Percentiles rank a stretch among this genome's conserved stretches.
Conservation (phyloP, 2,888 invertebrate genomes). For the Malachius bipustulatus region DNA sequence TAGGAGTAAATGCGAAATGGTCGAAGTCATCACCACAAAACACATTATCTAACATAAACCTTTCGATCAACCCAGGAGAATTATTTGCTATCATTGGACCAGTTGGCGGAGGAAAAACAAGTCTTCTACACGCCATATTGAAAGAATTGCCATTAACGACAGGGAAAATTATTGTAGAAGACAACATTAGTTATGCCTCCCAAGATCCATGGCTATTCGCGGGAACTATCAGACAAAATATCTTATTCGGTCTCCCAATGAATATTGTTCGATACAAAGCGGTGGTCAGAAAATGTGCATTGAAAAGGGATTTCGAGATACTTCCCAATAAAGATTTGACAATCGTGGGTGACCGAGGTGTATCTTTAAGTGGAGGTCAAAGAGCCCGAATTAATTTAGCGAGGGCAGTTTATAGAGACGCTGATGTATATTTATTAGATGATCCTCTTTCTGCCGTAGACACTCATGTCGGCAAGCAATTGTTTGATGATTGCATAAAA, state of each 20-base stretch:
- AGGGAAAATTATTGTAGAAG: conserved; percentile 51
- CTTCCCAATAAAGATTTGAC: conserved; percentile 62
- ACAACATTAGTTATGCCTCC: conserved; percentile 57
- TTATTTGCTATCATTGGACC: conserved; percentile 47
- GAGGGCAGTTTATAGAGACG: conserved; percentile 63
- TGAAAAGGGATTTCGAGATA: conserved; percentile 55
- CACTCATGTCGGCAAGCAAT: conserved; percentile 58
- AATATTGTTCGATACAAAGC: conserved; percentile 39
- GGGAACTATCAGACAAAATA: conserved; percentile 62
- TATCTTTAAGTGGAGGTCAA: conserved; percentile 69
- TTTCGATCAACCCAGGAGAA: conserved; percentile 21
- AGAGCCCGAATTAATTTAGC: conserved; percentile 67
- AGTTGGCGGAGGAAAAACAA: conserved; percentile 59
- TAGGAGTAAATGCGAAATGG: too few species aligned
- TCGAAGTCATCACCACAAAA: conserved; percentile 17
- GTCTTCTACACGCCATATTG: conserved; percentile 54
- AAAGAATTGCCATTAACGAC: conserved; percentile 53
- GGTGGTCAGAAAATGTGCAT: conserved; percentile 49
- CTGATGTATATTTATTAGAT: conserved; percentile 65
- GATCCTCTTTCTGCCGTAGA: conserved; percentile 75
- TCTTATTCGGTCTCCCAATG: conserved; percentile 60
- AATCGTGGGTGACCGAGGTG: conserved; percentile 65
- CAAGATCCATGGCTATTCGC: conserved; percentile 73
- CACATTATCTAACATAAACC: conserved; percentile 22
- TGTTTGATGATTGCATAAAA: conserved; percentile 62